Evolutionary conservation across 2,797 vertebrate species (phyloP), one percentile per base, ranked within the genome.

Genomic region (Paratrypauchen microcephalus): DNA sequence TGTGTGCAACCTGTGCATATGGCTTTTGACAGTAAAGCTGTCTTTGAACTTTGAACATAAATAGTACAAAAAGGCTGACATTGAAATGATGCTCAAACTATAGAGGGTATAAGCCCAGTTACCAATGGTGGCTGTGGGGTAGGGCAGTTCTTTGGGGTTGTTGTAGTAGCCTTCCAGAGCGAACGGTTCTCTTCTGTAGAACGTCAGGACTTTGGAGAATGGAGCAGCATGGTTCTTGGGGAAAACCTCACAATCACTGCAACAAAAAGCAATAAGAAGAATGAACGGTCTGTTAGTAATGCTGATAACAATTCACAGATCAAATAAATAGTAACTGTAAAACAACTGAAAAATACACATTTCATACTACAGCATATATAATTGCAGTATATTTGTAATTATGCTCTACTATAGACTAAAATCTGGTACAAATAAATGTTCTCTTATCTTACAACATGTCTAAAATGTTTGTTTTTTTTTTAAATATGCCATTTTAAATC

Each of bases 121-220:
- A 97, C 98, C 97, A 86, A 99, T 96, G 65, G 95, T 94, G 75
- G 96, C 93, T 77, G 98, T 95, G 30, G 97, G 96, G 78, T 98
- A 98, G 36, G 96, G 97, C 79, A 99, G 81, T 72, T 96, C 96
- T 88, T 95, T 95, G n/a, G 94, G 93, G 71, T 60, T 88, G 70
- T 88, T 96, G 83, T 99, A 99, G 85, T 96, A 99, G 0, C 96
- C 98, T 79, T 99, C 97, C 81, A 99, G 87, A 71, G 94, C 94
- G 68, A 99, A 99, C 24, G 97, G 94, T 47, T 99, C 97, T 84
- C 91, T 99, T 74, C 97, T 95, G 89, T 96, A 99, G 93, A 99
- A 99, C 0, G 97, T 98, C 83, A 99, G 92, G 62, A 99, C 97
- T 93, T 98, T 99, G 69, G 97, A 99, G 88, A 99, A 99, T 0